These are phyloP conservation scores for Apteryx mantelli DNA, from an alignment of 2,113 vertebrate genomes.

Conservation along the genomic window DNA sequence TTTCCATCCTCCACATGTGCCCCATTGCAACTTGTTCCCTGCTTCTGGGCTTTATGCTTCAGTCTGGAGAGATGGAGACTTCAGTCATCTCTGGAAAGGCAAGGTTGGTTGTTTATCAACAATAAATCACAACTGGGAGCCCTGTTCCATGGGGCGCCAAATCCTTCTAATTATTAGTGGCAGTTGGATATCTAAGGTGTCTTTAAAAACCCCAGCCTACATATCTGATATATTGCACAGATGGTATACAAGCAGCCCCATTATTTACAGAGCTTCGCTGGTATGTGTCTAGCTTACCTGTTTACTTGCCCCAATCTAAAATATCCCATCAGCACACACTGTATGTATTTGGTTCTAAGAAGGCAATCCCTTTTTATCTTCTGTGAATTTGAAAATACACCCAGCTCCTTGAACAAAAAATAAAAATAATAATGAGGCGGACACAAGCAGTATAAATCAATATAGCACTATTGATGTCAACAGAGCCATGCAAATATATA, in stretches of 20 bases:
- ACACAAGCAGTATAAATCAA: conserved; percentile 42
- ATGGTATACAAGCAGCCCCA: not conserved
- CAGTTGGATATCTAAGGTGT: not conserved
- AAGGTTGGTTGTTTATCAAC: not conserved
- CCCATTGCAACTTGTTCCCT: not conserved
- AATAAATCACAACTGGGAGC: not conserved
- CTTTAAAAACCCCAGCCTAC: not conserved
- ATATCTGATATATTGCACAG: not conserved
- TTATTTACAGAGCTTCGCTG: not conserved
- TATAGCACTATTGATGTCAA: conserved; percentile 33
- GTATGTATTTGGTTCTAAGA: not conserved
- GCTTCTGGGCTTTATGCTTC: not conserved
- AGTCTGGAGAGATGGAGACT: not conserved
- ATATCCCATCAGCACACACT: conserved; percentile 2
- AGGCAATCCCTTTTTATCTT: conserved; percentile 19
- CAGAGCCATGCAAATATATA: conserved; percentile 54
- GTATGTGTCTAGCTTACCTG: not conserved
- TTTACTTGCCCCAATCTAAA: conserved; percentile 23
- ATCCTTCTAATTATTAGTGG: not conserved
- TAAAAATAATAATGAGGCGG: conserved; percentile 39
- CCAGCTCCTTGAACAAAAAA: conserved; percentile 7
- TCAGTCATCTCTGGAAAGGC: not conserved
- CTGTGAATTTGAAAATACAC: conserved; percentile 1
- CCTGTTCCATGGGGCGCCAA: not conserved
- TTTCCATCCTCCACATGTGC: not conserved